Conservation (phyloP, 2,797 vertebrate species). For the Anolis apletophallus region DNA sequence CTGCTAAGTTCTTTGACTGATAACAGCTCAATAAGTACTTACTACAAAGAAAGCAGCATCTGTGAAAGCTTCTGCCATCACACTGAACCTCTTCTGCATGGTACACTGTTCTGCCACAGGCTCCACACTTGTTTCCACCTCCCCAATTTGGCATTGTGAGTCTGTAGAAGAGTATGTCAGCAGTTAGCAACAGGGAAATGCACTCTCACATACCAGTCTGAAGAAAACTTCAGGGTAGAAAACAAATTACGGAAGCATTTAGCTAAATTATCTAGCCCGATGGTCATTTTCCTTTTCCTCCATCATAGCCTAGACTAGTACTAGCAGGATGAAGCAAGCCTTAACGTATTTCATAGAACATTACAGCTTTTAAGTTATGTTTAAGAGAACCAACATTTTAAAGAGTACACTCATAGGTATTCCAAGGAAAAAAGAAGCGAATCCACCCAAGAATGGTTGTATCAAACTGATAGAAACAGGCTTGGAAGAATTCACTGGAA, state of each 20-base stretch:
- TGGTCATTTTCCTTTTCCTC: neutral
- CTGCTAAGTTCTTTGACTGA: neutral
- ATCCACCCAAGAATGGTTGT: neutral
- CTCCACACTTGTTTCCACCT: slow-evolving; percentile 90
- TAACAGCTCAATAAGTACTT: slow-evolving; percentile 72
- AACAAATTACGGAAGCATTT: neutral
- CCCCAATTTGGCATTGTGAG: slow-evolving; percentile 93
- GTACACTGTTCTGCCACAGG: slow-evolving; percentile 89
- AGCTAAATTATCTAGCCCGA: neutral
- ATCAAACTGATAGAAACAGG: neutral
- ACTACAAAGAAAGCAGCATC: slow-evolving; percentile 96
- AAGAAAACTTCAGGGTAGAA: too few relatives aligned
- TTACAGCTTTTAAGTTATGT: neutral
- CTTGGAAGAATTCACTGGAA: neutral
- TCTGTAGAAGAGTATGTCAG: slow-evolving; percentile 21
- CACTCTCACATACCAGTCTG: neutral
- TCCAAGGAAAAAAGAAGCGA: neutral
- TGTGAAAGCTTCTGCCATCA: slow-evolving; percentile 92
- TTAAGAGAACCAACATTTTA: neutral
- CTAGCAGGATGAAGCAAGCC: neutral
- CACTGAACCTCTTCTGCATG: slow-evolving; percentile 96
- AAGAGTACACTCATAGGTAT: neutral
- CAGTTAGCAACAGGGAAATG: neutral
- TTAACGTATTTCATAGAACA: neutral
- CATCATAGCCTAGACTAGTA: slow-evolving; percentile 33